These are phyloP conservation scores for Phengaris arion DNA, from an alignment of 2,888 invertebrate species.

Conservation along the genomic window DNA sequence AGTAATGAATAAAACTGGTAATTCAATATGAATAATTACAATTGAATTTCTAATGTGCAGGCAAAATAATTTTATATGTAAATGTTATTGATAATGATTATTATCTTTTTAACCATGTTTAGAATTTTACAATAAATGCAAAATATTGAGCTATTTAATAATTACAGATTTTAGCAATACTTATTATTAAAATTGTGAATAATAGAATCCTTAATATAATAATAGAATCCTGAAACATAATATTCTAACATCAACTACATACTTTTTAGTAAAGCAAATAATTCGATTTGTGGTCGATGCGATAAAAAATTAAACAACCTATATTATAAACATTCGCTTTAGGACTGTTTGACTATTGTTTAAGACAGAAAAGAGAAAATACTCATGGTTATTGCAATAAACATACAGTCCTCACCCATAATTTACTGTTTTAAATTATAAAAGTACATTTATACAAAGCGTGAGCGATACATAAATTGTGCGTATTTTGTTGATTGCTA, in stretches of 20 bases:
- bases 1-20: background rate
- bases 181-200: background rate
- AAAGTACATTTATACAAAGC: background rate
- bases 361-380: background rate
- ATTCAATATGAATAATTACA: too few species aligned
- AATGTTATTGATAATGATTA: too few species aligned
- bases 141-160: background rate
- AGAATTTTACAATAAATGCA: background rate
- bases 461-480: background rate
- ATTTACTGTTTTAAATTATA: background rate
- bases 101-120: background rate
- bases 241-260: constrained; percentile 17
- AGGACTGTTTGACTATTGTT: background rate
- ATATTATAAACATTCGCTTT: background rate
- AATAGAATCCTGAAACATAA: background rate
- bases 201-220: background rate
- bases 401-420: background rate
- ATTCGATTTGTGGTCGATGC: constrained; percentile 19
- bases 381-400: background rate
- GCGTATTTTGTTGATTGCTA: constrained; percentile 19
- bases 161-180: background rate
- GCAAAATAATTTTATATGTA: too few species aligned
- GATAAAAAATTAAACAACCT: background rate
- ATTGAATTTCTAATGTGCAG: too few species aligned
- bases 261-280: constrained; percentile 6